Evolutionary conservation across 2,797 vertebrate genomes (phyloP), one percentile per base, ranked within the genome.

Genomic region (Oryzias sinensis): DNA sequence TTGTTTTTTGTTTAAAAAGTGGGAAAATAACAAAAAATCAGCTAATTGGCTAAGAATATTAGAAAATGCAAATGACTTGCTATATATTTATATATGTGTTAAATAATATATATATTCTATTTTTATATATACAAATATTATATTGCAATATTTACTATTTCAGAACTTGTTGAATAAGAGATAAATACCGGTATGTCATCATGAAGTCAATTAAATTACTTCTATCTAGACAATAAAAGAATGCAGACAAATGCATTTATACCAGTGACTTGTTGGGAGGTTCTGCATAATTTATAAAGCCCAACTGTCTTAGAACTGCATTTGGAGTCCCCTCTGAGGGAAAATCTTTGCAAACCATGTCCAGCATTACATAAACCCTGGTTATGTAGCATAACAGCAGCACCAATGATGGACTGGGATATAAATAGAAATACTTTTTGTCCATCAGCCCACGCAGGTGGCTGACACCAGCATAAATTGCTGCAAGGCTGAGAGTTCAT

Each of bases 401-500:
- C 59, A 57, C 27, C 65, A 40, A 73, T 57, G 68, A 74, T 70
- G 68, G 76, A 74, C 49, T n/a, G 0, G 52, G 70, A 72, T 90
- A 83, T 79, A 86, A 88, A 89, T 88, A 88, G 83, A 29, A 25
- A 64, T 74, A 27, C 51, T 60, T 79, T 80, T 76, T 63, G 71
- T 79, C 66, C 56, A 33, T 2, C 65, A 56, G 70, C 84, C 87
- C 80, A 82, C 84, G 64, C 83, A 79, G 84, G 85, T 80, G 75
- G 71, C 53, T 60, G 70, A 77, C 82, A 77, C 79, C 68, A 57
- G 72, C 72, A 61, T 53, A 49, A 73, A 56, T 42, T 44, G 61
- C 66, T 74, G 72, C 53, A 59, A 53, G 76, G 63, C 68, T 49
- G 27, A 15, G 56, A 29, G 37, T 47, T 65, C 63, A 59, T 55